Percentiles rank a stretch among this genome's conserved stretches.
These are phyloP conservation scores for Physella acuta DNA, from an alignment of 1,140 invertebrate genomes.

Conservation along the genomic window DNA sequence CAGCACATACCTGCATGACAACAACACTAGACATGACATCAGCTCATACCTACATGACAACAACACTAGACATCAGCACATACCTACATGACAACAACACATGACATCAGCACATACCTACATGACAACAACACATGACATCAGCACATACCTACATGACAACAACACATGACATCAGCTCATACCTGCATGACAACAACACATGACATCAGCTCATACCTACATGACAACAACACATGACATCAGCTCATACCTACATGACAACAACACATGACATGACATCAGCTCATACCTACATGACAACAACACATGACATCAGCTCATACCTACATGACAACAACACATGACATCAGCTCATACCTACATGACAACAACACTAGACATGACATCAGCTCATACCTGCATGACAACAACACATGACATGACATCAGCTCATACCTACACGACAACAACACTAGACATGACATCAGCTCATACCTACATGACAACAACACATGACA, in stretches of 20 bases:
- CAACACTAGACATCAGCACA: too few relatives aligned
- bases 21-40: too few relatives aligned
- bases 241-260: too few relatives aligned
- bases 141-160: slow-evolving; percentile 60
- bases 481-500: slow-evolving; percentile 83
- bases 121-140: slow-evolving; percentile 83
- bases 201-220: slow-evolving; percentile 72
- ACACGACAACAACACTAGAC: not conserved
- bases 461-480: slow-evolving; percentile 77
- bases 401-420: slow-evolving; percentile 28
- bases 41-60: too few relatives aligned
- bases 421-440: slow-evolving; percentile 71
- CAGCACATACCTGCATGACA: too few relatives aligned
- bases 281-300: too few relatives aligned
- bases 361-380: too few relatives aligned
- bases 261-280: slow-evolving; percentile 35
- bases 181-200: slow-evolving; percentile 77
- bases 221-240: slow-evolving; percentile 31
- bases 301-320: too few relatives aligned
- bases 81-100: too few relatives aligned
- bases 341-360: too few relatives aligned
- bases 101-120: slow-evolving; percentile 80
- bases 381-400: slow-evolving; percentile 72
- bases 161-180: not conserved
- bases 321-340: too few relatives aligned